These are phyloP conservation scores for Ptilodon capucinus DNA, from an alignment of 2,888 invertebrate species.

Conservation along the genomic window DNA sequence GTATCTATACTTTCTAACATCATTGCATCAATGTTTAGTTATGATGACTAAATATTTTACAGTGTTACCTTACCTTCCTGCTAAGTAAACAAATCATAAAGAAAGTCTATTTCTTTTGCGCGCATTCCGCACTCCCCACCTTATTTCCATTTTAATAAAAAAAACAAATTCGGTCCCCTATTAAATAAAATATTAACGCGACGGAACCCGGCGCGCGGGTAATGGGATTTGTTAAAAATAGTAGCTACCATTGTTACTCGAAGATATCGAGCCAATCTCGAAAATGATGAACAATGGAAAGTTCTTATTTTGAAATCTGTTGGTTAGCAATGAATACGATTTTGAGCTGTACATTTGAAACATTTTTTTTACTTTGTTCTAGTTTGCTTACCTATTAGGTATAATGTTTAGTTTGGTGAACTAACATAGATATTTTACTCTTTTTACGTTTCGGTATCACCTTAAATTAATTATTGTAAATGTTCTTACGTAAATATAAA, in stretches of 20 bases:
- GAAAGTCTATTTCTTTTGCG: conserved; percentile 5
- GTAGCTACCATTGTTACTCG: conserved; percentile 14
- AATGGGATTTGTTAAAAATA: conserved; percentile 22
- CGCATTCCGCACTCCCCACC: not conserved
- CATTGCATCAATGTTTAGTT: no score
- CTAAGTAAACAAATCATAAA: not conserved
- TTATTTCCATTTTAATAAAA: conserved; percentile 28
- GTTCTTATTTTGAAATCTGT: not conserved
- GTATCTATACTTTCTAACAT: no score
- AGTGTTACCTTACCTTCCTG: not conserved
- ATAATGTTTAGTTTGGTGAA: no score
- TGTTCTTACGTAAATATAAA: no score
- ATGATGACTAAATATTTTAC: not conserved
- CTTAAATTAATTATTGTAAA: no score
- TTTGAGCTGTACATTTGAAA: no score
- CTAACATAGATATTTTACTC: no score
- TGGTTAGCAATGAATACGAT: no score
- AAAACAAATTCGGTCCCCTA: conserved; percentile 13
- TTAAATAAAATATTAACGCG: conserved; percentile 30
- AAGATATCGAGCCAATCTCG: conserved; percentile 3
- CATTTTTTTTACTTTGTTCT: no score
- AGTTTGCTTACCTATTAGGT: no score
- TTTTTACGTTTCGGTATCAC: no score
- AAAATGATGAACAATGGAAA: not conserved
- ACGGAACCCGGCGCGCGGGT: conserved; percentile 6